These are phyloP conservation scores for Dromococcyx pavoninus DNA, from an alignment of 2,797 vertebrate species.

Conservation along the genomic window DNA sequence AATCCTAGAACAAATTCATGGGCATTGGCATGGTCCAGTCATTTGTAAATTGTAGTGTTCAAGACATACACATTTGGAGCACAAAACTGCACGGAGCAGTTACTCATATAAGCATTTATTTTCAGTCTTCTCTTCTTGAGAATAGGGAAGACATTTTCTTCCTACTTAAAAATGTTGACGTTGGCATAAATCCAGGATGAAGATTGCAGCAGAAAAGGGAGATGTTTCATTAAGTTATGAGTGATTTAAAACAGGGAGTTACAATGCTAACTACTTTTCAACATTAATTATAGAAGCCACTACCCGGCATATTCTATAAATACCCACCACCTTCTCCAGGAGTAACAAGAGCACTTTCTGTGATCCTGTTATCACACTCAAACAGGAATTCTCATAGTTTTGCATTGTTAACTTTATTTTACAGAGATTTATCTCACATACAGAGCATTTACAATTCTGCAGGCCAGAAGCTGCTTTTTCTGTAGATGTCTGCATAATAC, in stretches of 20 bases:
- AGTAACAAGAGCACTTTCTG: constrained; percentile 17
- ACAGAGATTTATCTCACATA: neutral
- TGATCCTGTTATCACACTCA: constrained; percentile 41
- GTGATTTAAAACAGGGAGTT: constrained; percentile 24
- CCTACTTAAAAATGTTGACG: neutral
- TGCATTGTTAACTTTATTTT: constrained; percentile 12
- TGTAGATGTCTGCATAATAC: neutral
- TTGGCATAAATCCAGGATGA: neutral
- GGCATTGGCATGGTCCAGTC: neutral
- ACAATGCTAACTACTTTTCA: constrained; percentile 23
- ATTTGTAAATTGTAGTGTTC: neutral
- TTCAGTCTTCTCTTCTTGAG: neutral
- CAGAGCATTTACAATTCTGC: neutral
- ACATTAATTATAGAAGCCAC: constrained; percentile 22
- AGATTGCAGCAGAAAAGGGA: constrained; percentile 1
- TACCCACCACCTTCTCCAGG: neutral
- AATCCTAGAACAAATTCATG: neutral
- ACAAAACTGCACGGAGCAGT: neutral
- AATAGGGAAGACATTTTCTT: neutral
- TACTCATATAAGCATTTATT: neutral
- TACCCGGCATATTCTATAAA: constrained; percentile 36
- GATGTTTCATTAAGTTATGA: neutral
- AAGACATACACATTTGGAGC: neutral
- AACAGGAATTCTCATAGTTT: constrained; percentile 23
- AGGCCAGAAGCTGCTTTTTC: neutral